Conservation (phyloP, 2,888 invertebrate genomes). For the Stenchaetothrips biformis region DNA sequence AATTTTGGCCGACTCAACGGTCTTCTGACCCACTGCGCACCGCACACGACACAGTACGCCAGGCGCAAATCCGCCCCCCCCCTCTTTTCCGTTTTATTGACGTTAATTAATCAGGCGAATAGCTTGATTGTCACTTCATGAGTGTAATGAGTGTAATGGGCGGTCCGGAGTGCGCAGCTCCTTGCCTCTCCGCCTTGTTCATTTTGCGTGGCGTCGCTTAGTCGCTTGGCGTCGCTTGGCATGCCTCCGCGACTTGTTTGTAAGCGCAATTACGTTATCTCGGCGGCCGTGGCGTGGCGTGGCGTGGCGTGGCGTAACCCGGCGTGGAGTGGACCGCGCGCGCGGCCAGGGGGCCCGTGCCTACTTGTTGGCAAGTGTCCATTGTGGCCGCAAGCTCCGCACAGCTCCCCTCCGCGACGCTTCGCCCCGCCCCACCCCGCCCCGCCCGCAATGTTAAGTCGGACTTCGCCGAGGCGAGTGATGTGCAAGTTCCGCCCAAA, state of each 20-base stretch:
- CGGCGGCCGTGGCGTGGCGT: background rate
- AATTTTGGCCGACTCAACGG: too few relatives aligned
- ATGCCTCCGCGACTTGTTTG: constrained; percentile 19
- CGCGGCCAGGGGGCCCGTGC: background rate
- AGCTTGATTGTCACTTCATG: background rate
- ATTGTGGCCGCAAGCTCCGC: background rate
- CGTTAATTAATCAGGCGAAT: background rate
- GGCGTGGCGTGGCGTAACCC: background rate
- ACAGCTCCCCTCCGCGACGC: background rate
- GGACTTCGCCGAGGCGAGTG: background rate
- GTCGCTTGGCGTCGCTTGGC: background rate
- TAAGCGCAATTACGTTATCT: constrained; percentile 25
- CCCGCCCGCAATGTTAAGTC: background rate
- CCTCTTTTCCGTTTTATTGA: background rate
- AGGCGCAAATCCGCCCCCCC: background rate
- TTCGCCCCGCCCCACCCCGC: background rate
- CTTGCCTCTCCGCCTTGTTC: background rate
- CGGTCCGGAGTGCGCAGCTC: too few relatives aligned
- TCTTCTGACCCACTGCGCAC: too few relatives aligned
- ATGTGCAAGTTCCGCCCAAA: constrained; percentile 18
- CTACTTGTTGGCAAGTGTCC: constrained; percentile 19
- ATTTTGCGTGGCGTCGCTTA: background rate
- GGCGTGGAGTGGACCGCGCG: background rate
- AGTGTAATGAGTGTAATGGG: background rate
- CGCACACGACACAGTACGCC: too few relatives aligned